phyloP scores from a whole-genome alignment of 2,888 invertebrate species.

The Tenthredo mesomela region DNA sequence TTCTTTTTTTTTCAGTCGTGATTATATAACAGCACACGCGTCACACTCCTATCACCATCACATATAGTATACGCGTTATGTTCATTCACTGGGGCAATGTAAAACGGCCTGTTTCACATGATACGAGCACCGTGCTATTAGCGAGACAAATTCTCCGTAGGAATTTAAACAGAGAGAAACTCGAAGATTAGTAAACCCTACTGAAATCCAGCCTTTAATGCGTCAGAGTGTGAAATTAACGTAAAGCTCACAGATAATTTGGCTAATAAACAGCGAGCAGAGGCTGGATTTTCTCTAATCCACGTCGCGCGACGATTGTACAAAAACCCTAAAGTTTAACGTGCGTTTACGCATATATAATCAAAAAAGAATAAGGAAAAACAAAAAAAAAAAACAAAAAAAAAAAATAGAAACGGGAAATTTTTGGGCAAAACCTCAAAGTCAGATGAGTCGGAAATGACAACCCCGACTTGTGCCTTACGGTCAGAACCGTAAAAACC shows the following conservation, averaged over 20 bases:
- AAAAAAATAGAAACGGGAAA: not conserved
- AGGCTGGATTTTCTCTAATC: not conserved
- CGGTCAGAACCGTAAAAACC: constrained; percentile 19
- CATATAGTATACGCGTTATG: not conserved
- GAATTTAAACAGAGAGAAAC: constrained; percentile 13
- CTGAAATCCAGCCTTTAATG: constrained; percentile 17
- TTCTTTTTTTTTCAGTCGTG: not conserved
- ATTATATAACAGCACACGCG: not conserved
- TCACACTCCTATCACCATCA: not conserved
- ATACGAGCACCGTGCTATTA: constrained; percentile 39
- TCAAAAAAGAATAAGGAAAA: not conserved
- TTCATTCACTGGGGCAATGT: not conserved
- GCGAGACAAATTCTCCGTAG: constrained; percentile 58
- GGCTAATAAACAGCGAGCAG: constrained; percentile 8
- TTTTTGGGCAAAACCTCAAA: not conserved
- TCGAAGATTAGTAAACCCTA: constrained; percentile 28
- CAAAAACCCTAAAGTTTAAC: not conserved
- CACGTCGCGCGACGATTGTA: not conserved
- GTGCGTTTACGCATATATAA: not conserved
- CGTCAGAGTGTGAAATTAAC: constrained; percentile 30
- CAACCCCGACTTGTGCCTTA: not conserved
- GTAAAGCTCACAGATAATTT: constrained; percentile 8
- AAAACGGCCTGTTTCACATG: not conserved
- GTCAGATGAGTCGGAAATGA: not conserved
- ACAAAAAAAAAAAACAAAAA: no score